Conservation (phyloP, 2,797 vertebrate genomes). For the Arctocebus calabarensis region DNA sequence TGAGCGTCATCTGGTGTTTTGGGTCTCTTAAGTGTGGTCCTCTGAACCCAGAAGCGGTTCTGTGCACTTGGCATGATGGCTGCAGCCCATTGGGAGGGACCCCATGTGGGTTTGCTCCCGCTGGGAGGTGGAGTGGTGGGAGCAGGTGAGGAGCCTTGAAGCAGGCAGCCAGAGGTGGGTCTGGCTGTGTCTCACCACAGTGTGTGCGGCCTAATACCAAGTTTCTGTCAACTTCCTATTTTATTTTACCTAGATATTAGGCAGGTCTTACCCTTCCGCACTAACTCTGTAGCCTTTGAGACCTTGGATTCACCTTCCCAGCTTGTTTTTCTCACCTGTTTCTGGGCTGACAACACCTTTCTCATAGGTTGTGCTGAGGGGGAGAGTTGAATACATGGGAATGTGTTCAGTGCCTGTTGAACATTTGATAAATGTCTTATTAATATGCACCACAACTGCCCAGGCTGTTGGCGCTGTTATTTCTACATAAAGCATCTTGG, state of each 20-base stretch:
- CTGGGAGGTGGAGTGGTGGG: not conserved
- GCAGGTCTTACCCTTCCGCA: not conserved
- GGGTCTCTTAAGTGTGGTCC: not conserved
- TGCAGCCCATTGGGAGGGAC: too few species aligned
- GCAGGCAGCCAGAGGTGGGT: not conserved
- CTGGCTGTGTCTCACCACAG: too few species aligned
- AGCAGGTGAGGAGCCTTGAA: not conserved
- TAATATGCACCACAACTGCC: not conserved
- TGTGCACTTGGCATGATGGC: rapidly evolving
- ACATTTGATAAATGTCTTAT: rapidly evolving
- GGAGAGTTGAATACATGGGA: rapidly evolving
- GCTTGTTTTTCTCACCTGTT: not conserved
- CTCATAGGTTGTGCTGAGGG: too few species aligned
- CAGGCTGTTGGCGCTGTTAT: not conserved
- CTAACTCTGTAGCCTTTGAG: too few species aligned
- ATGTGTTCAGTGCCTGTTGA: too few species aligned
- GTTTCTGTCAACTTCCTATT: not conserved
- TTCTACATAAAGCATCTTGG: not conserved
- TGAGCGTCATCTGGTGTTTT: rapidly evolving
- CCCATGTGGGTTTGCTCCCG: not conserved
- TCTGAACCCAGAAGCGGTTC: not conserved
- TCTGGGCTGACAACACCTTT: rapidly evolving
- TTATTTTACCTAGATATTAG: too few species aligned
- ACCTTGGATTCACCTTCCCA: rapidly evolving
- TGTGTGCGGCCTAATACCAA: rapidly evolving